These are phyloP conservation scores for Drosophila nannoptera DNA, from an alignment of 1,140 invertebrate species.

Conservation along the genomic window DNA sequence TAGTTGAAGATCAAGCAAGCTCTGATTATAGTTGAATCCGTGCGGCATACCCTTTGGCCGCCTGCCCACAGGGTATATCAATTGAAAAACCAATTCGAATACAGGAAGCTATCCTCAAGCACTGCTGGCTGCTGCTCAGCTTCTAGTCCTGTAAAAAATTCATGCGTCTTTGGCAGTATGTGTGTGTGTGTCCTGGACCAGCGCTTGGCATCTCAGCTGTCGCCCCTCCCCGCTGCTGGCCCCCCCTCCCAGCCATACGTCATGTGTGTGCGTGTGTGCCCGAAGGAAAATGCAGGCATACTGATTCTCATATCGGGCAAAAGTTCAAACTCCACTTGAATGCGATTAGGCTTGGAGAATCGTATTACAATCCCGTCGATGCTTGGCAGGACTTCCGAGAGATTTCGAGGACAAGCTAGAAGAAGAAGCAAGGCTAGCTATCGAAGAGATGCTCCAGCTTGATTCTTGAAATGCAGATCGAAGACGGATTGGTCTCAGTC, in stretches of 20 bases:
- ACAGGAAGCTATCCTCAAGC: slow-evolving; percentile 43
- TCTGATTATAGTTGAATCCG: neutral
- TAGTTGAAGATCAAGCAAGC: neutral
- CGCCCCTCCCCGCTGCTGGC: too few species aligned
- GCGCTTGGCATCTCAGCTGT: too few species aligned
- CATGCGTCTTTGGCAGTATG: slow-evolving; percentile 47
- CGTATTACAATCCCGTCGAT: slow-evolving; percentile 44
- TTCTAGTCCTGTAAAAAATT: slow-evolving; percentile 60
- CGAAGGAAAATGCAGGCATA: too few species aligned
- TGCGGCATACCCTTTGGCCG: neutral
- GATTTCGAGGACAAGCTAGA: too few species aligned
- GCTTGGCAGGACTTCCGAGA: neutral
- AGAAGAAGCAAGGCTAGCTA: too few species aligned
- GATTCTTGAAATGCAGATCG: too few species aligned
- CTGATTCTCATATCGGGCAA: slow-evolving; percentile 17
- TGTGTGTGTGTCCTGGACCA: slow-evolving; percentile 1
- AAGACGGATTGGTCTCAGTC: too few species aligned
- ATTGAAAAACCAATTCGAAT: slow-evolving; percentile 43
- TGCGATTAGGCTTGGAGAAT: slow-evolving; percentile 36
- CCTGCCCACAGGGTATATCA: slow-evolving; percentile 13
- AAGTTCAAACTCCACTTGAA: slow-evolving; percentile 31
- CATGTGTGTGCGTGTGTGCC: too few species aligned
- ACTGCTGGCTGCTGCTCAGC: slow-evolving; percentile 7
- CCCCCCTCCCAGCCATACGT: too few species aligned
- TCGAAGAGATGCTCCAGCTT: too few species aligned